These are phyloP conservation scores for Scatophagus argus DNA, from an alignment of 2,113 vertebrate genomes.

Conservation along the genomic window DNA sequence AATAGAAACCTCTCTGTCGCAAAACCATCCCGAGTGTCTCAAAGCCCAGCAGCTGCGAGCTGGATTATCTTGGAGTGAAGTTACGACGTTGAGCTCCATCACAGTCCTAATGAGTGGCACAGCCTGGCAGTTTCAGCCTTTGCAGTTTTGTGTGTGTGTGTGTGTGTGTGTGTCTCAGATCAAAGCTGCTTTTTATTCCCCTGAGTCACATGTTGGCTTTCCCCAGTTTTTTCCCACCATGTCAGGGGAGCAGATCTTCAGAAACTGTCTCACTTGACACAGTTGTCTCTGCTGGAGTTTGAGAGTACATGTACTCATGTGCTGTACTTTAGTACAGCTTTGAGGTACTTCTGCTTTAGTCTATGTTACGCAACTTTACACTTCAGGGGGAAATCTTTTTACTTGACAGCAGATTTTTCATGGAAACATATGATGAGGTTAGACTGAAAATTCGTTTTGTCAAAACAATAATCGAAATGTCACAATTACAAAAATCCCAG, in stretches of 20 bases:
- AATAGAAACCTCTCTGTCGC: not conserved
- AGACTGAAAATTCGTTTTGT: too few species aligned
- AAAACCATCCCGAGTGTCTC: not conserved
- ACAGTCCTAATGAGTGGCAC: conserved; percentile 45
- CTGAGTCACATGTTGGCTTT: conserved; percentile 33
- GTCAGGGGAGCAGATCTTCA: conserved; percentile 15
- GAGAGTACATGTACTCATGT: not conserved
- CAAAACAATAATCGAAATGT: too few species aligned
- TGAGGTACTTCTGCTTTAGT: not conserved
- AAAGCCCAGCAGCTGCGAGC: conserved; percentile 35
- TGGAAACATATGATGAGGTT: not conserved
- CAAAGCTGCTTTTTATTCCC: conserved; percentile 57
- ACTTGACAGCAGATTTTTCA: not conserved
- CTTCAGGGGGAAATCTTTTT: too few species aligned
- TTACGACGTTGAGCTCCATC: conserved; percentile 24
- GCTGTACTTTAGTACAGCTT: not conserved
- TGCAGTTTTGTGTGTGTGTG: conserved; percentile 7
- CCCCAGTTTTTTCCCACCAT: conserved; percentile 17
- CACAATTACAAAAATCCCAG: too few species aligned
- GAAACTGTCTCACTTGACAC: not conserved
- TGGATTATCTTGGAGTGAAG: conserved; percentile 32
- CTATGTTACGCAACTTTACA: not conserved
- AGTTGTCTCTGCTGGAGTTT: not conserved
- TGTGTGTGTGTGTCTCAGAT: conserved; percentile 31
- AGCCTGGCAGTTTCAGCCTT: conserved; percentile 18